These are phyloP conservation scores for Falco cherrug DNA, from an alignment of 2,797 vertebrate genomes.

Conservation along the genomic window DNA sequence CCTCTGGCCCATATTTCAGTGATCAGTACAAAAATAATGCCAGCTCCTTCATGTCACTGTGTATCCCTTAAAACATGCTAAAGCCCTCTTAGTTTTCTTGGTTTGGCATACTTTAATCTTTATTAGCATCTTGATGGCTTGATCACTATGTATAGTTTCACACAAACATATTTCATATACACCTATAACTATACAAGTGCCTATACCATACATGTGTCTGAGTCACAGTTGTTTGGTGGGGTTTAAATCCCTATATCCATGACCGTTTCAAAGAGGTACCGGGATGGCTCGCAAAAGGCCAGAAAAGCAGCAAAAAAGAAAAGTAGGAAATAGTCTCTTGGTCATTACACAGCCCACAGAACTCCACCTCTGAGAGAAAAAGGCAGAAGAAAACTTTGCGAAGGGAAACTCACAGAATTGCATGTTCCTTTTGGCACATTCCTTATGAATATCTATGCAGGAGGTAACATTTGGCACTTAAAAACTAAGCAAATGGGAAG, in stretches of 20 bases:
- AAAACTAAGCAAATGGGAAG: slow-evolving; percentile 62
- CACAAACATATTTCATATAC: not conserved
- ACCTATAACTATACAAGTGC: not conserved
- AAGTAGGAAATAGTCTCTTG: not conserved
- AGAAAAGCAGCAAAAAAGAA: not conserved
- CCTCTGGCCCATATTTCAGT: not conserved
- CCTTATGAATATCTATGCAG: slow-evolving; percentile 40
- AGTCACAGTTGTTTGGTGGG: not conserved
- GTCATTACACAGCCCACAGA: not conserved
- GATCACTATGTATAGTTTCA: not conserved
- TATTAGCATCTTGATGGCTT: not conserved
- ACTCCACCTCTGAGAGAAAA: not conserved
- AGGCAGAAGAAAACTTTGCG: not conserved
- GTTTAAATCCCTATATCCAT: not conserved
- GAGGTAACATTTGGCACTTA: slow-evolving; percentile 49
- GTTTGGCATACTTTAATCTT: not conserved
- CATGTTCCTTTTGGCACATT: not conserved
- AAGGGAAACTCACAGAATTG: slow-evolving; percentile 8
- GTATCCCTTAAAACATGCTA: not conserved
- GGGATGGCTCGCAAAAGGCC: not conserved
- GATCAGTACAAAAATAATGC: not conserved
- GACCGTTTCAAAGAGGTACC: not conserved
- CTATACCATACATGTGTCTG: rapidly evolving
- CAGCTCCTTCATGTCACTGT: not conserved
- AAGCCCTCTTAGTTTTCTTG: not conserved